Evolutionary conservation across 2,797 vertebrate species (phyloP), one percentile per base, ranked within the genome.

Genomic region (Orestias chungarensis): DNA sequence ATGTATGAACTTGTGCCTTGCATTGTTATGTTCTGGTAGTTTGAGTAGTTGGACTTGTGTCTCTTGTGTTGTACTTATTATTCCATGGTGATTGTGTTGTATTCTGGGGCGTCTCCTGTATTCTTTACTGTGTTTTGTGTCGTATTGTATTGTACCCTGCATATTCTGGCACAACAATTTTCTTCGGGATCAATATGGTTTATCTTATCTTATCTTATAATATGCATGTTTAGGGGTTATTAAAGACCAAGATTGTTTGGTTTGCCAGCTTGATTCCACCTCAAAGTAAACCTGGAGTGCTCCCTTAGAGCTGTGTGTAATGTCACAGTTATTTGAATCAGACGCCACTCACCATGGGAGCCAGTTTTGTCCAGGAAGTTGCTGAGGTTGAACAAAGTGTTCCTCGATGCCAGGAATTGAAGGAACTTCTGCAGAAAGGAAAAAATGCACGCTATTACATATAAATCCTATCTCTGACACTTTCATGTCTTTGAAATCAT

Each of bases 321-420:
- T 33, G 20, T n/a, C 5, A 1, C 38, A 38, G n/a, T 38, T 61
- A 25, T 29, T 55, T 4, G 38, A 6, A 18, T 18, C n/a, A 17
- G 27, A 27, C 5, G 17, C 4, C 38, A 90, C 96, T 92, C 91
- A 99, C 98, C 98, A 75, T 98, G 98, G 70, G 97, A 98, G 87
- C 98, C 98, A 71, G 97, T 99, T 95, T 99, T 99, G 90, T 99
- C 98, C 95, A 99, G 95, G 94, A 99, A 99, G 93, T 99, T 99
- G 93, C 96, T 98, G 91, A 99, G 97, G 91, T 99, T 99, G 93
- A 99, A 99, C 79, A 99, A 89, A 14, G 97, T 97, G 93, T 99
- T 99, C 93, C 98, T 96, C 90, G 98, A 99, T 68, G 97, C 97
- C 90, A 99, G 93, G 90, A 97, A 99, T 85, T 99, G 98, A 92